Conservation (phyloP, 1,140 invertebrate species). For the Temnothorax nylanderi region DNA sequence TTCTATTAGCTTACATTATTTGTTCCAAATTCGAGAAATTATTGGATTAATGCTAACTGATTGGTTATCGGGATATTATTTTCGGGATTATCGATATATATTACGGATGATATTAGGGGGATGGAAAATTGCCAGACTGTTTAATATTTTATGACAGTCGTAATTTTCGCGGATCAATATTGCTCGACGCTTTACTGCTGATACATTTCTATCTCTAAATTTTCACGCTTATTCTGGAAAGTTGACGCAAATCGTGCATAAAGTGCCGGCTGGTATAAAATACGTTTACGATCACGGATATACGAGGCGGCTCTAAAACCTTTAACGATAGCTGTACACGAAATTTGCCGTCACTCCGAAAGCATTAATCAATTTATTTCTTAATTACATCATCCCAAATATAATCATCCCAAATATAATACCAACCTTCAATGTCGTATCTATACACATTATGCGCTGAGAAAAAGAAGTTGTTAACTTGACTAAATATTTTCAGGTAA, state of each 20-base stretch:
- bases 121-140: conserved; percentile 3
- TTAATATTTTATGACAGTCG: conserved; percentile 52
- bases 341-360: conserved; percentile 32
- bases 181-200: conserved; percentile 43
- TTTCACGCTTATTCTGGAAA: conserved; percentile 51
- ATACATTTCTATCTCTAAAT: conserved; percentile 60
- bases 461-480: no score
- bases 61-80: conserved; percentile 17
- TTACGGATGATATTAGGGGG: conserved; percentile 2
- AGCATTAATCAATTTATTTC: conserved; percentile 26
- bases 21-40: neutral
- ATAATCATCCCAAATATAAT: neutral
- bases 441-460: neutral
- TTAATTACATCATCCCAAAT: neutral
- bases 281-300: conserved; percentile 52
- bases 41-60: neutral
- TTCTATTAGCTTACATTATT: neutral
- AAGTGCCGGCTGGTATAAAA: conserved; percentile 44
- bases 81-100: neutral
- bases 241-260: conserved; percentile 58
- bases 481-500: no score
- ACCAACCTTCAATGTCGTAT: neutral
- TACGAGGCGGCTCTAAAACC: conserved; percentile 22
- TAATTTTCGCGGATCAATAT: conserved; percentile 53
- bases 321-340: conserved; percentile 18